Evolutionary conservation across 2,888 invertebrate genomes (phyloP).

Genomic region (Parnassius mnemosyne): DNA sequence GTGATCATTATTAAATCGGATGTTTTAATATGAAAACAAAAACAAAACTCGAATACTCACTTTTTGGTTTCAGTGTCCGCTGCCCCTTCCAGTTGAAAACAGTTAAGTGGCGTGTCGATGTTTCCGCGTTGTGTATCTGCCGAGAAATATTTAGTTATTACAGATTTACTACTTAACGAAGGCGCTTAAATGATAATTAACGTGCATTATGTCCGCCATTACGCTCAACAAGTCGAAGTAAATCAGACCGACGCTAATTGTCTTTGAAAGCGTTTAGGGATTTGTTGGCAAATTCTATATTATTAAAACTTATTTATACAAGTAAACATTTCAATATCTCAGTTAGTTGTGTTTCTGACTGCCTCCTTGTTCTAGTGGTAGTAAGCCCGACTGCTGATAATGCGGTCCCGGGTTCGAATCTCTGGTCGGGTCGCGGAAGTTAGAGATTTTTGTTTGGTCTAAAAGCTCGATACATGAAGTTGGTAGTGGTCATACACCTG

Average conservation of each 20-base stretch:
- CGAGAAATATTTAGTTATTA: conserved; percentile 32
- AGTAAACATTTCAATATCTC: too few relatives aligned
- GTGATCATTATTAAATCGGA: too few relatives aligned
- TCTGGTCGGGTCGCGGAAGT: background rate
- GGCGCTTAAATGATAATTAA: conserved; percentile 20
- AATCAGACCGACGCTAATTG: conserved; percentile 7
- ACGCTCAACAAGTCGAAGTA: conserved; percentile 10
- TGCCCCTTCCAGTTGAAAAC: conserved; percentile 27
- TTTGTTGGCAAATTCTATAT: conserved; percentile 1
- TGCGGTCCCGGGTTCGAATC: too few relatives aligned
- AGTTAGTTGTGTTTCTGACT: too few relatives aligned
- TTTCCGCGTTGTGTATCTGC: conserved; percentile 37
- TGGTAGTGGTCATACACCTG: background rate
- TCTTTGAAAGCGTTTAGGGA: background rate
- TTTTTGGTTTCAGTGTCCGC: conserved; percentile 25
- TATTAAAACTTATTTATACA: background rate
- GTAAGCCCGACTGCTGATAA: too few relatives aligned
- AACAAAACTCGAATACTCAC: background rate
- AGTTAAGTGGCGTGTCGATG: conserved; percentile 29
- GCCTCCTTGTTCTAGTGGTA: too few relatives aligned
- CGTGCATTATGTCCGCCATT: conserved; percentile 15
- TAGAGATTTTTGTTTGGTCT: conserved; percentile 13
- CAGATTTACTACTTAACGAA: conserved; percentile 18
- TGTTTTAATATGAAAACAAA: too few relatives aligned
- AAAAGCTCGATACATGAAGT: background rate